These are phyloP conservation scores for Arenicola marina DNA, from an alignment of 2,888 invertebrate genomes.

Conservation along the genomic window DNA sequence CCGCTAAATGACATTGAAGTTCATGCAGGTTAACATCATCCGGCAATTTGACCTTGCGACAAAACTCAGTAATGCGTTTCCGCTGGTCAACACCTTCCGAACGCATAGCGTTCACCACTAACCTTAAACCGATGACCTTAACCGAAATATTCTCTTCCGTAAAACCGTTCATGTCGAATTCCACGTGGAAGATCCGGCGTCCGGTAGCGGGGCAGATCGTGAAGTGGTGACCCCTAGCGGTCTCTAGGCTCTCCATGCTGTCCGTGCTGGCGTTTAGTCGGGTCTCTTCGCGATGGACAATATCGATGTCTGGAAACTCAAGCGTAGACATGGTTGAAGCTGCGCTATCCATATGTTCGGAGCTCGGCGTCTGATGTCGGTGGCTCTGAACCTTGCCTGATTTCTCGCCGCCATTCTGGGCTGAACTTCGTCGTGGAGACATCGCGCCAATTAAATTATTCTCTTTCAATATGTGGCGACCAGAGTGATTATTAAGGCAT, in stretches of 20 bases:
- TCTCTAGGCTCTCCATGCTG: constrained; percentile 1
- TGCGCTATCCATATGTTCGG: no score
- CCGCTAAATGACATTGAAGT: constrained; percentile 15
- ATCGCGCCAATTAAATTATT: no score
- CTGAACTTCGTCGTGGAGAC: no score
- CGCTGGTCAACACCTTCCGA: constrained; percentile 20
- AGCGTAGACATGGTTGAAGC: not conserved
- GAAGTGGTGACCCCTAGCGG: constrained; percentile 14
- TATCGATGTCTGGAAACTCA: constrained; percentile 4
- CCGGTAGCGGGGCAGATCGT: constrained; percentile 23
- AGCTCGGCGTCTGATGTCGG: no score
- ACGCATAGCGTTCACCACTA: constrained; percentile 26
- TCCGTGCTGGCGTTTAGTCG: not conserved
- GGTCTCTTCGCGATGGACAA: not conserved
- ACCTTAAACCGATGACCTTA: constrained; percentile 16
- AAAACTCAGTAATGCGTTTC: constrained; percentile 29
- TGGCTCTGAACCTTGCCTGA: no score
- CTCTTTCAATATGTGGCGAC: no score
- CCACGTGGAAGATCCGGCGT: constrained; percentile 21
- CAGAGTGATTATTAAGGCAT: no score
- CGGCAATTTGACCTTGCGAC: constrained; percentile 30
- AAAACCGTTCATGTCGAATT: constrained; percentile 28
- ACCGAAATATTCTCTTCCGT: constrained; percentile 24
- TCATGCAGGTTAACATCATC: constrained; percentile 18
- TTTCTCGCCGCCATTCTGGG: no score